Percentiles rank a stretch among this genome's conserved stretches.
phyloP scores from a whole-genome alignment of 2,888 invertebrate genomes.

The Idaea biselata region DNA sequence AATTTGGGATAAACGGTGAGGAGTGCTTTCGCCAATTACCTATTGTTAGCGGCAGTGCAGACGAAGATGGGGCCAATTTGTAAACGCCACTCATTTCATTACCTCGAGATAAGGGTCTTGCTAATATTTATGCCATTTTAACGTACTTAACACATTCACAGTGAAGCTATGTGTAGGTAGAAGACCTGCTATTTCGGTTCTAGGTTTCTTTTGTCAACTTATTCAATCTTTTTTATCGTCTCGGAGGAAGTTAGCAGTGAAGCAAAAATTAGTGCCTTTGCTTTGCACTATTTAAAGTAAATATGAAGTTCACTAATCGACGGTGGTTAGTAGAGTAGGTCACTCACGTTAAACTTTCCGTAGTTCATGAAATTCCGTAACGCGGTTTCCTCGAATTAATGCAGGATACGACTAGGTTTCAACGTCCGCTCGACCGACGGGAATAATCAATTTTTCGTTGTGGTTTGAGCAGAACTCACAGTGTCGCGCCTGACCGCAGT shows the following conservation, averaged over 20 bases:
- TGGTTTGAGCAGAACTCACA: constrained; percentile 34
- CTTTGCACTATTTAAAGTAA: background rate
- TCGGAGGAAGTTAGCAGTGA: no score
- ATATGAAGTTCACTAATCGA: background rate
- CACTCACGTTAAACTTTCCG: background rate
- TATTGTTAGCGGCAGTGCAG: constrained; percentile 52
- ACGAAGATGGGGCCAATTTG: constrained; percentile 51
- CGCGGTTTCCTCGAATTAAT: background rate
- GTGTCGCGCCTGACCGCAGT: constrained; percentile 36
- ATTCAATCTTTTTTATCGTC: no score
- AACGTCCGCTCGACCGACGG: constrained; percentile 14
- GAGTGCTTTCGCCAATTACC: constrained; percentile 47
- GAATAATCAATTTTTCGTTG: constrained; percentile 59
- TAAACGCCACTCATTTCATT: constrained; percentile 70
- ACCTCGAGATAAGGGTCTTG: constrained; percentile 67
- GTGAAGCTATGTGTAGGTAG: no score
- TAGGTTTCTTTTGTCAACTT: no score
- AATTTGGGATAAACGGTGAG: constrained; percentile 40
- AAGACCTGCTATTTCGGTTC: no score
- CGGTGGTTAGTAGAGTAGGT: background rate
- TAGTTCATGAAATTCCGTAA: background rate
- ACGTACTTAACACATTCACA: no score
- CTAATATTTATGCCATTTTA: constrained; percentile 40
- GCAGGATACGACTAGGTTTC: constrained; percentile 5
- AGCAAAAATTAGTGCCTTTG: no score